phyloP scores from a whole-genome alignment of 1,140 invertebrate genomes.

The Cydia splendana region DNA sequence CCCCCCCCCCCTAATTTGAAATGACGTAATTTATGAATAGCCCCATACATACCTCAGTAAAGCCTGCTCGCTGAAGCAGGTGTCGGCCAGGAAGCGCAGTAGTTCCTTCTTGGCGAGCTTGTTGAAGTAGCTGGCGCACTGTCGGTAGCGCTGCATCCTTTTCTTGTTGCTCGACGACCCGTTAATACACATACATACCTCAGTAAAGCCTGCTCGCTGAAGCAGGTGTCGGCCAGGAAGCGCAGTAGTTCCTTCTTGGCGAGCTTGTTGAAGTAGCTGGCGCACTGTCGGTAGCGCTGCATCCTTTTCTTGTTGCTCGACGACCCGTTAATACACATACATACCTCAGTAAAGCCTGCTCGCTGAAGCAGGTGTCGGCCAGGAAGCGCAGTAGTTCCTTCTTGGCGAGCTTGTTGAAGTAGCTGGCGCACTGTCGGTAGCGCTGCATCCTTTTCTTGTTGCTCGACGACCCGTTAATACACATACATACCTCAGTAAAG shows the following conservation, averaged over 20 bases:
- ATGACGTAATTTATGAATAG: too few relatives aligned
- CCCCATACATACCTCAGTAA: too few relatives aligned
- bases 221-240: slow-evolving; percentile 62
- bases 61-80: slow-evolving; percentile 56
- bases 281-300: slow-evolving; percentile 72
- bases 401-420: slow-evolving; percentile 66
- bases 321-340: not conserved
- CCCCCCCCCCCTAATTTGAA: too few relatives aligned
- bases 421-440: slow-evolving; percentile 70
- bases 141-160: slow-evolving; percentile 74
- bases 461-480: slow-evolving; percentile 35
- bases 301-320: slow-evolving; percentile 68
- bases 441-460: slow-evolving; percentile 75
- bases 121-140: slow-evolving; percentile 71
- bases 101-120: slow-evolving; percentile 66
- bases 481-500: slow-evolving; percentile 54
- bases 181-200: slow-evolving; percentile 39
- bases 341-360: too few relatives aligned
- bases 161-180: slow-evolving; percentile 56
- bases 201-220: slow-evolving; percentile 53
- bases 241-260: slow-evolving; percentile 58
- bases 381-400: slow-evolving; percentile 63
- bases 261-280: slow-evolving; percentile 73
- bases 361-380: slow-evolving; percentile 58
- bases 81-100: slow-evolving; percentile 54